Percentiles rank a stretch among this genome's conserved stretches.
phyloP scores from a whole-genome alignment of 2,888 invertebrate genomes.

The Erebia palarica region DNA sequence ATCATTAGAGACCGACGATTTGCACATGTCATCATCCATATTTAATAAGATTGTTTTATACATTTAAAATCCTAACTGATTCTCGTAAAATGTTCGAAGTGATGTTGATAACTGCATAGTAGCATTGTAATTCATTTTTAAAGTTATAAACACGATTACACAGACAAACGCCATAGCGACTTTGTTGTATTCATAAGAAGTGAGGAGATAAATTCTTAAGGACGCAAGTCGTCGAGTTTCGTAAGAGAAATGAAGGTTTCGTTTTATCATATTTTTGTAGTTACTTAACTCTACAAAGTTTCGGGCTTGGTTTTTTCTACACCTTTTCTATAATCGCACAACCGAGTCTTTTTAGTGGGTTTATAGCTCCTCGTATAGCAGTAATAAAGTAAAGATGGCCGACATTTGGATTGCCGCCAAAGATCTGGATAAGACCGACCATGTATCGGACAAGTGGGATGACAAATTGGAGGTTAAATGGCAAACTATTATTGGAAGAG shows the following conservation, averaged over 20 bases:
- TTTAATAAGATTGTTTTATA: no score
- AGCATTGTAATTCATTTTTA: no score
- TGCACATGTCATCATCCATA: no score
- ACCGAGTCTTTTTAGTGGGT: constrained; percentile 30
- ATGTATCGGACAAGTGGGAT: constrained; percentile 40
- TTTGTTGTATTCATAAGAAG: no score
- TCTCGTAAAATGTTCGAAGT: no score
- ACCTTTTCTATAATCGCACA: constrained; percentile 25
- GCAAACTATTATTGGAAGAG: constrained; percentile 38
- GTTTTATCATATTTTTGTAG: not conserved
- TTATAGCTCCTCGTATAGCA: constrained; percentile 39
- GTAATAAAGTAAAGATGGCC: constrained; percentile 44
- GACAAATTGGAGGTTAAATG: constrained; percentile 42
- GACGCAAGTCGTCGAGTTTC: not conserved
- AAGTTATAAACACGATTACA: no score
- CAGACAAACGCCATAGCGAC: no score
- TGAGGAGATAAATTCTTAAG: not conserved
- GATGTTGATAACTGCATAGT: no score
- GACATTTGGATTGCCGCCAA: constrained; percentile 44
- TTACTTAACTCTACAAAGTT: not conserved
- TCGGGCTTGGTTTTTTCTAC: constrained; percentile 1
- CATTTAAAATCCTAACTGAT: no score
- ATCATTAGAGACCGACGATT: no score
- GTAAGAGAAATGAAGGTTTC: not conserved
- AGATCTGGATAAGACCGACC: constrained; percentile 40